phyloP scores from a whole-genome alignment of 2,113 vertebrate species.

The Bubo blakistoni region DNA sequence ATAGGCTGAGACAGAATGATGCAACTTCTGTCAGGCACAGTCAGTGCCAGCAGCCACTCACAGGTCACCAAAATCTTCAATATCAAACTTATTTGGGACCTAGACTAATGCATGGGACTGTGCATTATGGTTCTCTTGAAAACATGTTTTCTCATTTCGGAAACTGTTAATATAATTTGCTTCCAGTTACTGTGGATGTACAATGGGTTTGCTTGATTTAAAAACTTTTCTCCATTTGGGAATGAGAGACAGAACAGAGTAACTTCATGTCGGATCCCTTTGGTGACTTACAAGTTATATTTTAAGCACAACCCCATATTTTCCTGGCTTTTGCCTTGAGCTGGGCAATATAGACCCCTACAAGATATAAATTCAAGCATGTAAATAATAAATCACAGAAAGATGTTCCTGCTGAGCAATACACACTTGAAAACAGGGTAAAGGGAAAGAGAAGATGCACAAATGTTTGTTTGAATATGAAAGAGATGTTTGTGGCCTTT shows the following conservation, averaged over 20 bases:
- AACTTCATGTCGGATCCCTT: constrained; percentile 28
- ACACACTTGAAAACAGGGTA: background rate
- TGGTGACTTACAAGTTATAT: background rate
- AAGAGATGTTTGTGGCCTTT: background rate
- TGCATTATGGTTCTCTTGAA: constrained; percentile 39
- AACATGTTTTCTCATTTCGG: constrained; percentile 53
- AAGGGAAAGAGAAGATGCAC: background rate
- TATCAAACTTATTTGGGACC: background rate
- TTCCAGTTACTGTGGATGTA: constrained; percentile 26
- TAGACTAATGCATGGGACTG: background rate
- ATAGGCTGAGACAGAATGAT: background rate
- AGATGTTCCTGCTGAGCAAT: background rate
- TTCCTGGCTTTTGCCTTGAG: constrained; percentile 35
- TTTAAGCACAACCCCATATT: constrained; percentile 43
- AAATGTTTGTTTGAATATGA: background rate
- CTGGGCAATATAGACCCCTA: background rate
- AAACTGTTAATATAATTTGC: constrained; percentile 37
- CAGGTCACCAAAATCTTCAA: background rate
- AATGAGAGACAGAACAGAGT: constrained; percentile 41
- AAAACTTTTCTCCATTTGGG: constrained; percentile 5
- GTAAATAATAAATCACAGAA: background rate
- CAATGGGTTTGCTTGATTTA: constrained; percentile 44
- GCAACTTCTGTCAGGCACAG: background rate
- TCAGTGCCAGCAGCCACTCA: background rate
- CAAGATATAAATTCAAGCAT: background rate